Base-by-base conservation (phyloP, 1,140 invertebrate genomes). In the Eulimnadia texana region DNA sequence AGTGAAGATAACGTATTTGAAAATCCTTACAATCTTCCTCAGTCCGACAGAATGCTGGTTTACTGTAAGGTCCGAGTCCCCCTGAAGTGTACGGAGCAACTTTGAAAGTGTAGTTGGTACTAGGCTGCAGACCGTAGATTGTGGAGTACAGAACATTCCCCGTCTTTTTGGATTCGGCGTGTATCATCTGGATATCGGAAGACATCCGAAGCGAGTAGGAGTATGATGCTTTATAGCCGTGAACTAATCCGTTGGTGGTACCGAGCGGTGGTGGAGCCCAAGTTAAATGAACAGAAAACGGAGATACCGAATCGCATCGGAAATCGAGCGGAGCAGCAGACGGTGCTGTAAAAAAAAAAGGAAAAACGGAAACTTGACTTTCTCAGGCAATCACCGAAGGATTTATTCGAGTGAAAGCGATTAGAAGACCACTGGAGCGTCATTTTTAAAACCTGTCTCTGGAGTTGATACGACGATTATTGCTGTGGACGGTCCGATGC, bases 61-160 rank as follows among this genome's bases (percentile, higher is more conserved):
- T 76, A 56, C 89, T 90, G 60, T 84, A 77, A 16, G 87, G 83
- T 3, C 93, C 93, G 72, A 93, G 88, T 1, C 93, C 93, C 52
- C 88, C 86, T 52, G 83, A 79, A 1, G 92, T 96, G 72, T 82
- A 92, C 3, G 90, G 91, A 64, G 89, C 77, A 11, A 93, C 82
- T 71, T 89, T 85, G 50, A 96, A 83, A 52, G 88, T 93, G 72
- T 96, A 97, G 76, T 95, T 96, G n/a, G 90, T 92, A 72, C 84
- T 92, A 66, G 90, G 87, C 64, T 82, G 76, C n/a, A 87, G 69
- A 1, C 80, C 80, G 51, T 52, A 61, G 10, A 61, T 25, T 3
- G 28, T 20, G 19, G 53, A 54, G 29, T 52, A 23, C 10, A 54
- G 60, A 29, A 54, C 25, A 28, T 55, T 54, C 3, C 50, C 60